Base-by-base conservation (phyloP, 2,113 vertebrate genomes). In the Carassius gibelio region DNA sequence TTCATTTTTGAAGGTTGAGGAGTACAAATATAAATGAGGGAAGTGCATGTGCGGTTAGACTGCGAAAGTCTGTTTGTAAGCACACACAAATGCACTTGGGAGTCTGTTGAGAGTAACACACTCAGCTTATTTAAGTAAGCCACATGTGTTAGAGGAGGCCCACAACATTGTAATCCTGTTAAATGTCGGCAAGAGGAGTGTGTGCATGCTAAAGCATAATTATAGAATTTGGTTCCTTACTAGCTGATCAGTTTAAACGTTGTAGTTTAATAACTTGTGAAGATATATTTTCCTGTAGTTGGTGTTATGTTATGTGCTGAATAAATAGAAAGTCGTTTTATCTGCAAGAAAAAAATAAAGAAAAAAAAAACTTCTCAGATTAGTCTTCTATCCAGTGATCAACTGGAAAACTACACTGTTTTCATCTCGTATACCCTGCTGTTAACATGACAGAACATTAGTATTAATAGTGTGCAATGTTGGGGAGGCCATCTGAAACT, bases 221-320 rank as follows among this genome's bases (percentile, higher is more conserved):
- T 86, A 86, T 77, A 86, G 45, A 71, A 10, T 30, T 81, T 76
- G 80, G 72, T 23, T 86, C 34, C 66, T 69, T 38, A 1, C 34
- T 13, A 38, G 38, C 21, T 42, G 26, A 23, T 77, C 0, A 1
- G 48, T 79, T 79, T 38, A 59, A 38, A 36, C 2, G 0, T 38
- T 78, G 23, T 30, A 3, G 15, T 76, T 26, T 52, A 76, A 19
- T 10, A 76, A 71, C 64, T 82, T 55, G 13, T n/a, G 11, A 69
- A 52, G 80, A 81, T n/a, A 57, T 68, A 50, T 75, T 36, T n/a
- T 81, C 17, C 17, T 21, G 19, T 21, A 61, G 61, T 71, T 19
- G 79, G 26, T 57, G 66, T 72, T 15, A 14, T 4, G 50, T 69
- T 82, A 8, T 21, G 8, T 59, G 19, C 6, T 59, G 57, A n/a